These are phyloP conservation scores for Parapsyche elsis DNA, from an alignment of 1,140 invertebrate species.

Conservation along the genomic window DNA sequence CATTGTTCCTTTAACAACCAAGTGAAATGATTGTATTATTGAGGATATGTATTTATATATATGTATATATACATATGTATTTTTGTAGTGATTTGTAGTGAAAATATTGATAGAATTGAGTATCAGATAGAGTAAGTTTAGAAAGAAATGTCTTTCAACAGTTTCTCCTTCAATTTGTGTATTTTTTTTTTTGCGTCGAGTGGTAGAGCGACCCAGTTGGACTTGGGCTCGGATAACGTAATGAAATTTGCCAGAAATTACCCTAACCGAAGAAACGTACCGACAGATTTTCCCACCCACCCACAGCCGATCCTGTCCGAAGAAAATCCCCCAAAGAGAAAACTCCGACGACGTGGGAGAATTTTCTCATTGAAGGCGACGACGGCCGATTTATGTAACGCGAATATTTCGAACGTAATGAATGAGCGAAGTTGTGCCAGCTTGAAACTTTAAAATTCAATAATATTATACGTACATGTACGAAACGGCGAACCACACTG, in stretches of 20 bases:
- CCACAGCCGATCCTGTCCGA: not conserved
- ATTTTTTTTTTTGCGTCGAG: constrained; percentile 5
- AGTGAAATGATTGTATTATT: no score
- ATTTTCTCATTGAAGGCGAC: constrained; percentile 32
- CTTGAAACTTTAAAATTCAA: constrained; percentile 22
- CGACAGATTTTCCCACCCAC: constrained; percentile 1
- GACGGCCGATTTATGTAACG: constrained; percentile 24
- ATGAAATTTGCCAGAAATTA: constrained; percentile 41
- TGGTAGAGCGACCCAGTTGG: constrained; percentile 24
- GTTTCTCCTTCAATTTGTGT: constrained; percentile 3
- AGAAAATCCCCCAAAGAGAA: constrained; percentile 13
- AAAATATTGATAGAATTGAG: not conserved
- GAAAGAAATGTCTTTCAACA: constrained; percentile 13
- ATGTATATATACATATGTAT: no score
- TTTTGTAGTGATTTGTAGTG: no score
- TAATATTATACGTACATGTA: not conserved
- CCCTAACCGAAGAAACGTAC: constrained; percentile 30
- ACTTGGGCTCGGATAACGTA: constrained; percentile 7
- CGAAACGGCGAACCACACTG: not conserved
- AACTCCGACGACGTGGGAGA: constrained; percentile 5
- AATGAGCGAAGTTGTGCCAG: constrained; percentile 1
- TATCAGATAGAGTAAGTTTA: not conserved
- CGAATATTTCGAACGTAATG: constrained; percentile 20
- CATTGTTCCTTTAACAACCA: no score
- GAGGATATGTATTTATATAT: no score